phyloP scores from a whole-genome alignment of 2,797 vertebrate genomes.

The Falco berigora region DNA sequence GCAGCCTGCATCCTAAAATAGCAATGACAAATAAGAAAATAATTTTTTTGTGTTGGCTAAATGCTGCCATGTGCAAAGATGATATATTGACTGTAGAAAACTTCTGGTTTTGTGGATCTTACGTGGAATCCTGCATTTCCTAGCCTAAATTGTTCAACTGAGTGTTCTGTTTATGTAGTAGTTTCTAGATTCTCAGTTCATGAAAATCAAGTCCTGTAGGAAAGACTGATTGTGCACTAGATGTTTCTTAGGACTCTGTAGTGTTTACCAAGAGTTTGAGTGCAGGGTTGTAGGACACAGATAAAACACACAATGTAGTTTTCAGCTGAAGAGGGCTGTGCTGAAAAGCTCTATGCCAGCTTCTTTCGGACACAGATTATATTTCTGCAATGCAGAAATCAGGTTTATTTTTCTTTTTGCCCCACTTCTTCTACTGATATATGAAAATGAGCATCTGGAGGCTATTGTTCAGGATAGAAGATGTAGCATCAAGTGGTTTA shows the following conservation, averaged over 20 bases:
- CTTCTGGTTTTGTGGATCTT: neutral
- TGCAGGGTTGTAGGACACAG: neutral
- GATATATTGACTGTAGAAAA: neutral
- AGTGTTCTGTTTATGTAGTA: neutral
- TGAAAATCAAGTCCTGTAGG: neutral
- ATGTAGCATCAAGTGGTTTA: slow-evolving; percentile 18
- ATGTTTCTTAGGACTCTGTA: neutral
- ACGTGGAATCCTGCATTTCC: neutral
- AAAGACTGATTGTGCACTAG: neutral
- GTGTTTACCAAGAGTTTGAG: neutral
- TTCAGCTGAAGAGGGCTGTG: neutral
- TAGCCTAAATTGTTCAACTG: neutral
- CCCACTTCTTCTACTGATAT: neutral
- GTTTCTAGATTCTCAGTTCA: neutral
- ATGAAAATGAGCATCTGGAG: slow-evolving; percentile 51
- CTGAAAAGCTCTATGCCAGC: neutral
- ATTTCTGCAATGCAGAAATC: neutral
- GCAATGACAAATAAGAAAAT: neutral
- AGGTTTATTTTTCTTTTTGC: neutral
- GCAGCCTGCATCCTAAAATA: neutral
- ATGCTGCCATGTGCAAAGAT: neutral
- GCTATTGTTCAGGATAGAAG: slow-evolving; percentile 13
- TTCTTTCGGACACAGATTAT: neutral
- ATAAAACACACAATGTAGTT: neutral
- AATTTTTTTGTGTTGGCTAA: neutral